Evolutionary conservation across 2,113 vertebrate species (phyloP), one percentile per base, ranked within the genome.

Genomic region (Clarias batrachus): DNA sequence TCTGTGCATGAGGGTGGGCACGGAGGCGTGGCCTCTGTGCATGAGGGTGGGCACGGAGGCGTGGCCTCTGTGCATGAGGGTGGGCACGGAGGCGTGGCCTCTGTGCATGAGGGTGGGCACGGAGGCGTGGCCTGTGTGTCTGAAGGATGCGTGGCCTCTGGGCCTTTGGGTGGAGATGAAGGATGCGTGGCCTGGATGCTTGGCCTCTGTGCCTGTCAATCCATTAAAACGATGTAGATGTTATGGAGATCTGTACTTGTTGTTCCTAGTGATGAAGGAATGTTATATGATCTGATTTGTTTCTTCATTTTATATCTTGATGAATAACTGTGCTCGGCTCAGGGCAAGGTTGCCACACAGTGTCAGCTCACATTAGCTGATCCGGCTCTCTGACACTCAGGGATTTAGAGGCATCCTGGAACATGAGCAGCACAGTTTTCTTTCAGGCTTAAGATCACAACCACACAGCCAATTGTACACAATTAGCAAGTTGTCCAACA

Each of bases 281-380:
- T 37, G 33, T 37, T 37, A 2, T 37, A 37, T 33, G 30, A 33
- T 1, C 33, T 37, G 33, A 41, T 59, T 74, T 59, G 7, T 60
- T 85, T 66, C n/a, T 81, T 23, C 52, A 59, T 86, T 80, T 86
- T 56, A 56, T 82, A 76, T 56, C 41, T 68, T 63, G 70, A 82
- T 81, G 71, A 87, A 76, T 25, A 52, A 65, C 66, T 41, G 6
- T 56, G 63, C 12, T 12, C 65, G 21, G 59, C 82, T 82, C 23
- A 27, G 59, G 13, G 41, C 33, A 81, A 59, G 54, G 79, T 59
- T 63, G n/a, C 76, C 73, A 66, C 57, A 52, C 80, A 12, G 27
- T 59, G 68, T 87, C 68, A 65, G 59, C 21, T 76, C 68, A 65
- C 23, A 76, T 76, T 76, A 82, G 41, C 80, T 66, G 19, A 73